Evolutionary conservation across 2,113 vertebrate species (phyloP).

Genomic region (Monarcha castaneiventris): DNA sequence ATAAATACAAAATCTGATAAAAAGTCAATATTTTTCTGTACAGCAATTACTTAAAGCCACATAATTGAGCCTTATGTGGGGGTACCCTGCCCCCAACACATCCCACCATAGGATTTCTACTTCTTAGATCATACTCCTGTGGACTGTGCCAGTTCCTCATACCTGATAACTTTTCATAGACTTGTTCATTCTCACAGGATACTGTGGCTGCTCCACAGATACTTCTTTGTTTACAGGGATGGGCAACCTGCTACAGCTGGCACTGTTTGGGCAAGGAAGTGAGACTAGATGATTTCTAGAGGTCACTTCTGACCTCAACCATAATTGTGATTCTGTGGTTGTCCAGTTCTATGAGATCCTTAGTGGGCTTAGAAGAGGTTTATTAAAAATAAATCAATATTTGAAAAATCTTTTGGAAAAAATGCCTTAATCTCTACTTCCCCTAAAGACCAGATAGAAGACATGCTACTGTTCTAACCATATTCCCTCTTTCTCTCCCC

Average conservation of each 20-base stretch:
- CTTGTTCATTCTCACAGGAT: neutral
- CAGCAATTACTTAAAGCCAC: neutral
- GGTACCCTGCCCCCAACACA: rapidly evolving
- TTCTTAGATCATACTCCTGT: neutral
- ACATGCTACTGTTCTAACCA: neutral
- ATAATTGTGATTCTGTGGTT: neutral
- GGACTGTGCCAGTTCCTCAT: neutral
- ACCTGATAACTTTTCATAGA: neutral
- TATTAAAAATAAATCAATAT: neutral
- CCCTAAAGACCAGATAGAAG: neutral
- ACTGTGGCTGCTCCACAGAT: neutral
- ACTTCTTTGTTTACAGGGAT: neutral
- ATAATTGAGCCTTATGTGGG: rapidly evolving
- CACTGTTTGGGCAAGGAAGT: neutral
- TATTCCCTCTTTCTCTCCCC: neutral
- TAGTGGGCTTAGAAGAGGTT: neutral
- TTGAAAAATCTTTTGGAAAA: neutral
- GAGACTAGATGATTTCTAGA: neutral
- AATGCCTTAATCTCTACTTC: neutral
- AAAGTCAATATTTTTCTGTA: neutral
- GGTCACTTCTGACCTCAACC: neutral
- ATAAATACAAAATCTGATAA: neutral
- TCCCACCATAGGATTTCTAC: neutral
- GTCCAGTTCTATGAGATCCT: neutral
- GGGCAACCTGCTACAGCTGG: neutral